Percentiles rank a stretch among this genome's conserved stretches.
Conservation (phyloP, 1,140 invertebrate species). For the Acyrthosiphon pisum region DNA sequence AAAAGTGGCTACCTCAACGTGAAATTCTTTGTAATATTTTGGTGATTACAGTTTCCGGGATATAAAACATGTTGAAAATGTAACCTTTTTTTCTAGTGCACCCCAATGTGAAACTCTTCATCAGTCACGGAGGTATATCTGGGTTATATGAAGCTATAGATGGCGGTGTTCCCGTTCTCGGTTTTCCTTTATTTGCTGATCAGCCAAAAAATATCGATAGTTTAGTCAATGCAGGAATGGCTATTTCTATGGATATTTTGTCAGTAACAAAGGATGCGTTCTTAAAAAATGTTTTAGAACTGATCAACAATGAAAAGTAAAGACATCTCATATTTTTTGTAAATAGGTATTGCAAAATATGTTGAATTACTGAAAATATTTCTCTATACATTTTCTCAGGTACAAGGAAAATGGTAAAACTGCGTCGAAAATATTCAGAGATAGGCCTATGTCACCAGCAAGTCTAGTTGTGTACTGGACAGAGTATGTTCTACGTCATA, state of each 20-base stretch:
- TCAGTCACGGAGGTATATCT: too few species aligned
- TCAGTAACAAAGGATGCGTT: conserved; percentile 61
- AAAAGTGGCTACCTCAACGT: too few species aligned
- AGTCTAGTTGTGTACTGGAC: conserved; percentile 58
- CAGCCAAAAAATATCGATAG: conserved; percentile 62
- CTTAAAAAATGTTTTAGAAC: conserved; percentile 58
- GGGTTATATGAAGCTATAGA: too few species aligned
- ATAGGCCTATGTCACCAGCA: conserved; percentile 54
- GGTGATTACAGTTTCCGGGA: too few species aligned
- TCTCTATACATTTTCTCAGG: not conserved
- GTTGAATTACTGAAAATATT: not conserved
- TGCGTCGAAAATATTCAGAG: conserved; percentile 58
- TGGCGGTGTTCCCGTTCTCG: too few species aligned
- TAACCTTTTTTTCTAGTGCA: too few species aligned
- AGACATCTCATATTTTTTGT: not conserved
- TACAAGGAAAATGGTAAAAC: conserved; percentile 26
- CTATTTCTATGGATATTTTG: conserved; percentile 61
- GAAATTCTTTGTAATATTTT: too few species aligned
- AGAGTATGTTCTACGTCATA: conserved; percentile 60
- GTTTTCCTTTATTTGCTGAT: too few species aligned
- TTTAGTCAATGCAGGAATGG: conserved; percentile 63
- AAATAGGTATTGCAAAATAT: not conserved
- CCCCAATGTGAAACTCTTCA: too few species aligned
- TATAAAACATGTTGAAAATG: too few species aligned
- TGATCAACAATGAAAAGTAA: conserved; percentile 13